A percentile compares a stretch with the other conserved stretches of the same genome.
These are phyloP conservation scores for Parasteatoda tepidariorum DNA, from an alignment of 1,140 invertebrate genomes.

Conservation along the genomic window DNA sequence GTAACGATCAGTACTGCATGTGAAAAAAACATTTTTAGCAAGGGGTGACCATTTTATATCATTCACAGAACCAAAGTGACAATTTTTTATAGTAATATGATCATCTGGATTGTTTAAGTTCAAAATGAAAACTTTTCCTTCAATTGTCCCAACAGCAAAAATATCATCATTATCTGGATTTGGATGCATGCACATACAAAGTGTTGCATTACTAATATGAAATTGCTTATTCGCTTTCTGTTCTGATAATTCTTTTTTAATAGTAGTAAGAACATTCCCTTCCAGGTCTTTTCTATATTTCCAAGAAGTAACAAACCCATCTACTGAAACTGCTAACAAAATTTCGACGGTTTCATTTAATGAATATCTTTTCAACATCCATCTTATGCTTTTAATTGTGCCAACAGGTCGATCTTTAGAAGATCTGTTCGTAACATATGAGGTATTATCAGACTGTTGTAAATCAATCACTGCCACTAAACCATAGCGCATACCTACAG, in stretches of 20 bases:
- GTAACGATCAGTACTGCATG: slow-evolving; percentile 5
- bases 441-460: background rate
- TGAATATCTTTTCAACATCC: slow-evolving; percentile 28
- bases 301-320: slow-evolving; percentile 30
- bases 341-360: background rate
- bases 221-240: background rate
- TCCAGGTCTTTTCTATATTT: slow-evolving; percentile 1
- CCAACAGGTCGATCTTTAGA: slow-evolving; percentile 11
- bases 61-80: slow-evolving; percentile 20
- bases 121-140: slow-evolving; percentile 30
- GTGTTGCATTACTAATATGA: slow-evolving; percentile 1
- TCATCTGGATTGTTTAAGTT: slow-evolving; percentile 17
- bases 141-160: slow-evolving; percentile 28
- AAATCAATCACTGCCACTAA: slow-evolving; percentile 36
- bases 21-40: slow-evolving; percentile 23
- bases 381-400: slow-evolving; percentile 8
- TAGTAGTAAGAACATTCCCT: slow-evolving; percentile 1
- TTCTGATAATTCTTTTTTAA: background rate
- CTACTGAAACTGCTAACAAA: slow-evolving; percentile 3
- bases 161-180: slow-evolving; percentile 3
- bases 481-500: slow-evolving; percentile 45
- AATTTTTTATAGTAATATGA: slow-evolving; percentile 12
- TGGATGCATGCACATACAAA: slow-evolving; percentile 8
- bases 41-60: slow-evolving; percentile 43
- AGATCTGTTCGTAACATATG: background rate